Conservation (phyloP, 2,113 vertebrate genomes). For the Oxyura jamaicensis region DNA sequence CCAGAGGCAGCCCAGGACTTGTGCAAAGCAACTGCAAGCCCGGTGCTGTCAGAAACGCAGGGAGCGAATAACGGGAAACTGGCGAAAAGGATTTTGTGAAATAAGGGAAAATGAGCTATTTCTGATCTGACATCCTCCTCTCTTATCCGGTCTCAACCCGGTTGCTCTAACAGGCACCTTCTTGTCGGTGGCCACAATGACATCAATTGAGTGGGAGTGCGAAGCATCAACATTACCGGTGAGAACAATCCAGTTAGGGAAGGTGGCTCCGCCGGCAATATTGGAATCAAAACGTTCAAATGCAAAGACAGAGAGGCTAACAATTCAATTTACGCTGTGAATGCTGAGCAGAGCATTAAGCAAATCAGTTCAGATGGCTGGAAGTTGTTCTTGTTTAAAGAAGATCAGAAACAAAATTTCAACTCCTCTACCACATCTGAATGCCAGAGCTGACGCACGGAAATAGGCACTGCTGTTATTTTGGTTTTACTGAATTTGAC, state of each 20-base stretch:
- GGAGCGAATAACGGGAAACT: not conserved
- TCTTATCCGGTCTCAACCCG: not conserved
- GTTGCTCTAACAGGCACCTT: slow-evolving; percentile 35
- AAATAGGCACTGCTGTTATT: not conserved
- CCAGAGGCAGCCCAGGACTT: not conserved
- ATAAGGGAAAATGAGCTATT: not conserved
- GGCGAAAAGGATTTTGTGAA: not conserved
- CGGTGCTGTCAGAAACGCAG: not conserved
- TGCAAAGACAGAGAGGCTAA: slow-evolving; percentile 52
- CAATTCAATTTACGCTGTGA: slow-evolving; percentile 52
- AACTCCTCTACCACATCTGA: not conserved
- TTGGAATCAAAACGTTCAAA: slow-evolving; percentile 60
- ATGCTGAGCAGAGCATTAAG: slow-evolving; percentile 56
- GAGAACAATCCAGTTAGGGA: slow-evolving; percentile 53
- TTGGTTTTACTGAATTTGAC: not conserved
- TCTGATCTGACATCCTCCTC: not conserved
- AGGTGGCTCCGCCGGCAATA: slow-evolving; percentile 46
- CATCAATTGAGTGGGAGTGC: slow-evolving; percentile 58
- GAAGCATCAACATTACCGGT: slow-evolving; percentile 39
- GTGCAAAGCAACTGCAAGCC: not conserved
- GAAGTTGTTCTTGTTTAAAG: slow-evolving; percentile 43
- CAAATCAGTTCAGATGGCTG: slow-evolving; percentile 51
- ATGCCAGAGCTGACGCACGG: not conserved
- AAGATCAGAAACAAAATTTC: slow-evolving; percentile 56
- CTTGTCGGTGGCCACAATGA: slow-evolving; percentile 41